A percentile compares a stretch with the other conserved stretches of the same genome.
These are phyloP conservation scores for Oryzias melastigma DNA, from an alignment of 2,113 vertebrate genomes.

Conservation along the genomic window DNA sequence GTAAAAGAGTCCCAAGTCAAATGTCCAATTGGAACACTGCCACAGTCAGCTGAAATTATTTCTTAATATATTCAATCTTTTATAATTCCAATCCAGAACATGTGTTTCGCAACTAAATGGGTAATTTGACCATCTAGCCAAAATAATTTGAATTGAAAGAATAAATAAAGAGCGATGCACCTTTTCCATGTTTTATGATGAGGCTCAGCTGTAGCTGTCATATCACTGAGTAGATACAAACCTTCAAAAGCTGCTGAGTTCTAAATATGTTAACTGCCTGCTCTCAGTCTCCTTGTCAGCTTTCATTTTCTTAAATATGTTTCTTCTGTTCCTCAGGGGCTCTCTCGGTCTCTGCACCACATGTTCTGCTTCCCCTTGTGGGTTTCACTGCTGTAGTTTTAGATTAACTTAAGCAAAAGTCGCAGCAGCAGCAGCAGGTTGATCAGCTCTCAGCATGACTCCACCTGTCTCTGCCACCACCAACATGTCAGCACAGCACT, in stretches of 20 bases:
- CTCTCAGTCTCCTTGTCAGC: constrained; percentile 26
- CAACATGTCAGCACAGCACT: constrained; percentile 18
- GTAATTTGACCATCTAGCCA: background rate
- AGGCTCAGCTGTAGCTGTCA: constrained; percentile 17
- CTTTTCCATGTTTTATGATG: background rate
- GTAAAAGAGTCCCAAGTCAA: no score
- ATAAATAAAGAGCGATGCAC: background rate
- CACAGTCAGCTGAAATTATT: no score
- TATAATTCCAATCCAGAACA: background rate
- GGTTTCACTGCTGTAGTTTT: background rate
- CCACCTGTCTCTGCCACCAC: constrained; percentile 14
- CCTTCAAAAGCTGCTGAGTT: constrained; percentile 11
- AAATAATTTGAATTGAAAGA: background rate
- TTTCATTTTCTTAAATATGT: constrained; percentile 18
- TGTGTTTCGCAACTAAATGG: background rate
- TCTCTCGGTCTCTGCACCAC: constrained; percentile 3
- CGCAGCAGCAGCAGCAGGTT: constrained; percentile 12
- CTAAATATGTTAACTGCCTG: constrained; percentile 15
- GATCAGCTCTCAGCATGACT: constrained; percentile 25
- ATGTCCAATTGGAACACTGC: no score
- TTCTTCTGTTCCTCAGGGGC: constrained; percentile 1
- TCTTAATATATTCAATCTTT: no score
- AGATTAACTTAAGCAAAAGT: constrained; percentile 5
- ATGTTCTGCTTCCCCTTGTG: background rate
- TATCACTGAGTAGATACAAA: constrained; percentile 8